Percentiles rank a stretch among this genome's conserved stretches.
These are phyloP conservation scores for Chirona hameri DNA, from an alignment of 2,888 invertebrate genomes.

Conservation along the genomic window DNA sequence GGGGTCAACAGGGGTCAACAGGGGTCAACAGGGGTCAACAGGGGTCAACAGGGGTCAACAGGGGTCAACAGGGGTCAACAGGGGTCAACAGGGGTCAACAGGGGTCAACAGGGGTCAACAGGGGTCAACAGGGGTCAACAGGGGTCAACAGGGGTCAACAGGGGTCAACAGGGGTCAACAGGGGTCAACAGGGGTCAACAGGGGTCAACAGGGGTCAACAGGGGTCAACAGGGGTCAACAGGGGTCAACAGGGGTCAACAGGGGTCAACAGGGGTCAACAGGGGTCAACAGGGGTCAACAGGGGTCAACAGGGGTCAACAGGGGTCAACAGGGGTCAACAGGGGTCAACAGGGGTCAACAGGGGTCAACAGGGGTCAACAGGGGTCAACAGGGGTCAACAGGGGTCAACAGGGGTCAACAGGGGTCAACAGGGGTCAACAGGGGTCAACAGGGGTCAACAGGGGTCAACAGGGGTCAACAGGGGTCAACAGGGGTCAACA, in stretches of 20 bases:
- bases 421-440: neutral
- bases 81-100: neutral
- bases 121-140: slow-evolving; percentile 49
- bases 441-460: neutral
- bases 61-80: neutral
- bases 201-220: neutral
- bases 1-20: neutral
- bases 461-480: too few species aligned
- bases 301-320: neutral
- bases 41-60: neutral
- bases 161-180: neutral
- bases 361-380: neutral
- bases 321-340: neutral
- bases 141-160: neutral
- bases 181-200: too few species aligned
- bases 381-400: neutral
- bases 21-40: too few species aligned
- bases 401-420: too few species aligned
- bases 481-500: neutral
- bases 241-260: too few species aligned
- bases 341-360: slow-evolving; percentile 49
- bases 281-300: neutral
- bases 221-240: neutral
- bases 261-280: neutral
- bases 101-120: neutral